phyloP scores from a whole-genome alignment of 1,140 invertebrate species.

The Drosophila athabasca region DNA sequence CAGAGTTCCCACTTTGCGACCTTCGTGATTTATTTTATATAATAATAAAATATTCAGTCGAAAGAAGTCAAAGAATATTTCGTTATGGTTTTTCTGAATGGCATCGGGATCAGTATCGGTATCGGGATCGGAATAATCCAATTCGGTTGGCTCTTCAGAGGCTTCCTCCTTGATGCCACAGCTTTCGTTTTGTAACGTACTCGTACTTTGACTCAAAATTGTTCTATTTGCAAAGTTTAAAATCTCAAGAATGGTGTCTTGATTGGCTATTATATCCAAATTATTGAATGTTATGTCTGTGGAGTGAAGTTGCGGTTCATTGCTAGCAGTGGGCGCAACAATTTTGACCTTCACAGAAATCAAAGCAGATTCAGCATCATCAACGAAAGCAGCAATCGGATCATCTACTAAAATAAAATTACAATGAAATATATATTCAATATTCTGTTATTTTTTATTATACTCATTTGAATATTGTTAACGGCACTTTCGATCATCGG shows the following conservation, averaged over 20 bases:
- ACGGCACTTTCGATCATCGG: constrained; percentile 43
- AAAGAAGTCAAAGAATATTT: constrained; percentile 96
- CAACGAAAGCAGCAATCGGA: constrained; percentile 1
- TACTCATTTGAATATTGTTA: constrained; percentile 74
- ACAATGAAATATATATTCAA: no score
- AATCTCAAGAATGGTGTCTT: constrained; percentile 96
- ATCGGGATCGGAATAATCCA: constrained; percentile 15
- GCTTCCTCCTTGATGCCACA: constrained; percentile 27
- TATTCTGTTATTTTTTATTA: neutral
- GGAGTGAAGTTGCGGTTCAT: constrained; percentile 87
- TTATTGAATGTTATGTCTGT: constrained; percentile 96
- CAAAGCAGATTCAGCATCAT: constrained; percentile 87
- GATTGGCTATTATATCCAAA: constrained; percentile 97
- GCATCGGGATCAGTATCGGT: constrained; percentile 4
- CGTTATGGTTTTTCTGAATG: constrained; percentile 82
- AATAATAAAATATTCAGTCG: constrained; percentile 94
- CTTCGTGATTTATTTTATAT: constrained; percentile 90
- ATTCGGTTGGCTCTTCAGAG: constrained; percentile 10
- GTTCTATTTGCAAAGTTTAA: constrained; percentile 93
- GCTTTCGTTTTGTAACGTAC: constrained; percentile 71
- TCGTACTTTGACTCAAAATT: constrained; percentile 85
- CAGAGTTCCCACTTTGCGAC: constrained; percentile 96
- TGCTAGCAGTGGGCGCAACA: constrained; percentile 84
- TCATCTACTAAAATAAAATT: no score
- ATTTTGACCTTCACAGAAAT: constrained; percentile 93